Percentiles rank a stretch among this genome's conserved stretches.
phyloP scores from a whole-genome alignment of 2,888 invertebrate species.

The Atethmia centrago region DNA sequence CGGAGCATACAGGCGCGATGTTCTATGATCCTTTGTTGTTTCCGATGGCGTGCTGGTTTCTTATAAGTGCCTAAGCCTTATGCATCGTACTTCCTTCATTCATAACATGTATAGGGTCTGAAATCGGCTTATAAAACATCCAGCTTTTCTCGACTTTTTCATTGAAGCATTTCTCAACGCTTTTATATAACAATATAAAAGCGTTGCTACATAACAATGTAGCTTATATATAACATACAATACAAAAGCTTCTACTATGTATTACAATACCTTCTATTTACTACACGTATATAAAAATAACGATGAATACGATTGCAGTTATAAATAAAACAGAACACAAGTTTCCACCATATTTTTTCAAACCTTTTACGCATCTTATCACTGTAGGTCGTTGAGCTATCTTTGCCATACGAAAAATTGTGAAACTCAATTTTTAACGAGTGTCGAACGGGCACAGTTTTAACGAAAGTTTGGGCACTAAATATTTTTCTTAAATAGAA shows the following conservation, averaged over 20 bases:
- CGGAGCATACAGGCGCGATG: not conserved
- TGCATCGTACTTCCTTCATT: slow-evolving; percentile 8
- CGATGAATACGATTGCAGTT: not conserved
- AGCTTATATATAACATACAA: no score
- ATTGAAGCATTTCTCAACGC: not conserved
- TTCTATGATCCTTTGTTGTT: slow-evolving; percentile 39
- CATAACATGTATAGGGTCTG: slow-evolving; percentile 23
- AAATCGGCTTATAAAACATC: slow-evolving; percentile 33
- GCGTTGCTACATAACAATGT: no score
- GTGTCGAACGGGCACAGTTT: not conserved
- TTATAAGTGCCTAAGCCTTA: slow-evolving; percentile 13
- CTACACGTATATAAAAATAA: not conserved
- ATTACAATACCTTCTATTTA: slow-evolving; percentile 6
- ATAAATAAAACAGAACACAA: slow-evolving; percentile 11
- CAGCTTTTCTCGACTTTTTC: slow-evolving; percentile 5
- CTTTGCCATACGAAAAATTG: slow-evolving; percentile 5
- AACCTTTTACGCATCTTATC: slow-evolving; percentile 23
- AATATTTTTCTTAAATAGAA: slow-evolving; percentile 1
- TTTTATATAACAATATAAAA: no score
- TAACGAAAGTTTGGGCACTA: not conserved
- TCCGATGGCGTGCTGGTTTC: slow-evolving; percentile 22
- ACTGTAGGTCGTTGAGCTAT: not conserved
- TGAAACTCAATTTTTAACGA: slow-evolving; percentile 14
- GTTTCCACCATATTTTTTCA: slow-evolving; percentile 9
- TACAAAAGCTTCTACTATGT: not conserved